phyloP scores from a whole-genome alignment of 2,797 vertebrate species.

The Sebastolobus alascanus region DNA sequence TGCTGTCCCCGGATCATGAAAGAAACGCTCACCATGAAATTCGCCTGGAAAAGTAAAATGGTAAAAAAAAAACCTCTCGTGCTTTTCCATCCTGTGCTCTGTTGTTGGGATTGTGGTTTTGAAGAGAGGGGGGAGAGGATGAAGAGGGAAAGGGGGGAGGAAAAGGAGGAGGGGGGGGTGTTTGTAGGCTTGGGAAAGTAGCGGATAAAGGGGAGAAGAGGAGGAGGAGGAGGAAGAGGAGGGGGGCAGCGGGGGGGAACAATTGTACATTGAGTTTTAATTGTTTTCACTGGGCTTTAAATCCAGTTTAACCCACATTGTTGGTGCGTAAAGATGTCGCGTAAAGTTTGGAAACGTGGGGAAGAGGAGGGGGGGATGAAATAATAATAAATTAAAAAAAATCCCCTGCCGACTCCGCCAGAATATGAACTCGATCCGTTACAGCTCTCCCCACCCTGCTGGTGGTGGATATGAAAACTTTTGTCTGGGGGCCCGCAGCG shows the following conservation, averaged over 20 bases:
- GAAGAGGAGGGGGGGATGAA: too few species aligned
- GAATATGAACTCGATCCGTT: slow-evolving; percentile 33
- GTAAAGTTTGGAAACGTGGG: slow-evolving; percentile 40
- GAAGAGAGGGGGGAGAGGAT: slow-evolving; percentile 21
- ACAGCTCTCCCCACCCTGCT: slow-evolving; percentile 29
- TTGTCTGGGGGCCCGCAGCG: slow-evolving; percentile 44
- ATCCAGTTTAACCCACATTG: slow-evolving; percentile 51
- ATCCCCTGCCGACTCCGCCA: slow-evolving; percentile 23
- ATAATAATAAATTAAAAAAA: slow-evolving; percentile 21
- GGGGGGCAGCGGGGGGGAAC: slow-evolving; percentile 14
- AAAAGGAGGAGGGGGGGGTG: background rate
- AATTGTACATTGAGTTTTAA: slow-evolving; percentile 52
- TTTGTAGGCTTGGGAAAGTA: slow-evolving; percentile 73
- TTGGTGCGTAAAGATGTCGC: slow-evolving; percentile 40
- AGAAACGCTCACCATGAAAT: slow-evolving; percentile 92
- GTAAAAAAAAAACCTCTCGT: slow-evolving; percentile 73
- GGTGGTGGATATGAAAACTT: slow-evolving; percentile 59
- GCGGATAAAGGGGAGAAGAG: slow-evolving; percentile 66
- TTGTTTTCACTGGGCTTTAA: slow-evolving; percentile 52
- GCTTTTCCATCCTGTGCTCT: slow-evolving; percentile 45
- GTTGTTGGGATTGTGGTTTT: slow-evolving; percentile 70
- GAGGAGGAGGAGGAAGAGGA: background rate
- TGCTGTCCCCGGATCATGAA: slow-evolving; percentile 84
- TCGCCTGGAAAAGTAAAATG: slow-evolving; percentile 97
- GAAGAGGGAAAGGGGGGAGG: slow-evolving; percentile 8